Base-by-base conservation (phyloP, 1,140 invertebrate species). In the Lepidurus couesii region DNA sequence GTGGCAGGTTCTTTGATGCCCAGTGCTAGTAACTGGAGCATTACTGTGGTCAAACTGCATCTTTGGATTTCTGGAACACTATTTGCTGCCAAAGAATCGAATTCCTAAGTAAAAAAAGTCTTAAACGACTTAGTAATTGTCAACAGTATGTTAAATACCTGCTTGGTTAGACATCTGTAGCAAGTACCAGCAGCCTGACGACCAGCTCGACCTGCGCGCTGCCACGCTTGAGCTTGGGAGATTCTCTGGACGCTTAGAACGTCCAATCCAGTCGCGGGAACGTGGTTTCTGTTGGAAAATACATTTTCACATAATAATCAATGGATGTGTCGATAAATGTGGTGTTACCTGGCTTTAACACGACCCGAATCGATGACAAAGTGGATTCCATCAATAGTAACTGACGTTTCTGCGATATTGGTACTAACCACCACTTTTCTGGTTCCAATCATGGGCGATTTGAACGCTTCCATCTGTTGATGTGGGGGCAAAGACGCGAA, bases 401-500 rank as follows among this genome's bases (percentile, higher is more conserved):
- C 89, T 7, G 96, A 98, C 1, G 96, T 97, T 87, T 98, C 98
- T 5, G 98, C 98, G 80, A 99, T 95, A 85, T 99, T 99, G 34
- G 98, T 99, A n/a, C 95, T 91, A 75, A 99, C 86, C 80, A 99
- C 91, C 16, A 99, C 91, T 87, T 98, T 98, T 47, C 97, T 86
- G 34, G 87, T 88, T 77, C 90, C 91, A 13, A 85, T 82, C 13
- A 90, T 87, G 3, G 90, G 88, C 7, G 89, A 86, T 80, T 89
- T 86, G 83, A 96, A 95, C 11, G 92, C 93, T 82, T 91, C 90
- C 80, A 94, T 84, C 85, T 97, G 95, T 81, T 92, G 90, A 26
- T 88, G 86, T 21, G 91, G 88, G 4, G 93, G 90, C 78, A 97
- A 84, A 42, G 94, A 90, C 1, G 95, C 92, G 86, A 96, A 97